Conservation (phyloP, 2,888 invertebrate species). For the Suillia variegata region DNA sequence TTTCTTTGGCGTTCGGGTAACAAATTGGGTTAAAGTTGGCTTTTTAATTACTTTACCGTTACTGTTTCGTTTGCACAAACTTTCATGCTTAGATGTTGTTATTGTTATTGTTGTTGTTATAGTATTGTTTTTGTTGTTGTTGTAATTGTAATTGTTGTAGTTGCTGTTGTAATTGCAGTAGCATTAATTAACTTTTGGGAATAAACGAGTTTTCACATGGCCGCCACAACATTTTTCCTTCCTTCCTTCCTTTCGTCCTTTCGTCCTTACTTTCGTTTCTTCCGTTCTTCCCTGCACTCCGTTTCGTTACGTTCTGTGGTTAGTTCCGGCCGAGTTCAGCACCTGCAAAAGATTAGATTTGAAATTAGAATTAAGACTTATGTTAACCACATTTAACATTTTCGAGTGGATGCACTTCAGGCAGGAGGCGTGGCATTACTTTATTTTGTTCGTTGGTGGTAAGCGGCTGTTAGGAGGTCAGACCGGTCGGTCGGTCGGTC, state of each 20-base stretch:
- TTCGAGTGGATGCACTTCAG: too few species aligned
- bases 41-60: constrained; percentile 34
- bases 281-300: too few species aligned
- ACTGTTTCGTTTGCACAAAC: constrained; percentile 34
- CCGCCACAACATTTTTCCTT: constrained; percentile 28
- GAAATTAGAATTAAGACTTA: too few species aligned
- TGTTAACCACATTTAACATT: too few species aligned
- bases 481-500: too few species aligned
- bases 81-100: constrained; percentile 38
- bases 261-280: too few species aligned
- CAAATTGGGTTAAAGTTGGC: constrained; percentile 12
- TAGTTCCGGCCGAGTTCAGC: not conserved
- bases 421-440: too few species aligned
- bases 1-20: not conserved
- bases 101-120: not conserved
- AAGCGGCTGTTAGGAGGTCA: too few species aligned
- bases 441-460: too few species aligned
- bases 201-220: constrained; percentile 22
- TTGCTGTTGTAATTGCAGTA: constrained; percentile 18
- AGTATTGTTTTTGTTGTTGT: constrained; percentile 10
- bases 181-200: constrained; percentile 32
- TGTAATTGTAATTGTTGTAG: constrained; percentile 31
- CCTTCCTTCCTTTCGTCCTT: constrained; percentile 11
- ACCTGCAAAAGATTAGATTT: too few species aligned
- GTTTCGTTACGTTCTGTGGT: not conserved